A percentile compares a stretch with the other conserved stretches of the same genome.
Evolutionary conservation across 2,888 invertebrate genomes (phyloP).

Genomic region (Caenorhabditis panamensis): DNA sequence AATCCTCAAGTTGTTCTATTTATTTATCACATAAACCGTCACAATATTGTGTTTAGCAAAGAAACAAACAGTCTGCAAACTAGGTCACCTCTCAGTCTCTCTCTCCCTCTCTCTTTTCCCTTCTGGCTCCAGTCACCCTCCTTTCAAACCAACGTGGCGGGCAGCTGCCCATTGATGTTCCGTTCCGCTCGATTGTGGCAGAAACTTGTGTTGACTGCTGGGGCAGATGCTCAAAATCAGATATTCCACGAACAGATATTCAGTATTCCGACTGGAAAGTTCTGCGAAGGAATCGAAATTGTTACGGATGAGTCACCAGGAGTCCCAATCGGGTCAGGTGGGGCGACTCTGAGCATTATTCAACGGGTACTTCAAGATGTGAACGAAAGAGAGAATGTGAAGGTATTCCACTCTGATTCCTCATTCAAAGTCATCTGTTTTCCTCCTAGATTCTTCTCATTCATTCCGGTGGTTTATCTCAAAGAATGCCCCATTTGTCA

Average conservation of each 20-base stretch:
- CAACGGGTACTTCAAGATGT: conserved; percentile 23
- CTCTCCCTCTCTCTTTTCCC: too few relatives aligned
- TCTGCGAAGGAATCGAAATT: conserved; percentile 22
- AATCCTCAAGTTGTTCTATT: conserved; percentile 4
- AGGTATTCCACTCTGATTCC: background rate
- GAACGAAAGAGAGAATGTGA: background rate
- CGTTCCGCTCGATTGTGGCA: conserved; percentile 70
- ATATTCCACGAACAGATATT: conserved; percentile 44
- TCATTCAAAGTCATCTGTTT: too few relatives aligned
- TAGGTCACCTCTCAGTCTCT: background rate
- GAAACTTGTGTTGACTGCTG: conserved; percentile 64
- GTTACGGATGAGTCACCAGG: conserved; percentile 49
- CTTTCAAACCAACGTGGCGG: background rate
- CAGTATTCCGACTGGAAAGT: conserved; percentile 6
- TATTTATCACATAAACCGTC: conserved; percentile 20
- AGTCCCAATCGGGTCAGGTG: conserved; percentile 62
- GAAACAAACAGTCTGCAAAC: too few relatives aligned
- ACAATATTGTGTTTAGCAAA: too few relatives aligned
- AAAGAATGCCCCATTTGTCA: conserved; percentile 82
- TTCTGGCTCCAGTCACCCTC: background rate
- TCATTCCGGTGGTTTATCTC: conserved; percentile 83
- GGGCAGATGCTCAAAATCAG: conserved; percentile 52
- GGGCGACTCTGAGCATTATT: conserved; percentile 58
- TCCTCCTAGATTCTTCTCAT: conserved; percentile 82
- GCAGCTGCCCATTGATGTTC: conserved; percentile 32